Base-by-base conservation (phyloP, 2,797 vertebrate genomes). In the Cynodonichthys magdalenae region DNA sequence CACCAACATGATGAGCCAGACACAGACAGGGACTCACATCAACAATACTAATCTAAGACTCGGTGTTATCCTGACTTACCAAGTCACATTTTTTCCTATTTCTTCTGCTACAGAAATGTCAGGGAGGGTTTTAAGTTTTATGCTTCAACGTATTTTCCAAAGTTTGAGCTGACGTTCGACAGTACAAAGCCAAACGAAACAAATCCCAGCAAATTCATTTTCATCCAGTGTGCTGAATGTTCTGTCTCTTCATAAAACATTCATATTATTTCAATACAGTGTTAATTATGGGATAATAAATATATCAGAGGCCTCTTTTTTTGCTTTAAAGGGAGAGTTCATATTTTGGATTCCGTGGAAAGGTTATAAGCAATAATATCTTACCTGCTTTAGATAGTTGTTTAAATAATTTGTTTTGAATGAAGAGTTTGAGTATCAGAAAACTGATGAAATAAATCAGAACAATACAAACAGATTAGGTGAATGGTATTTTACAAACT, bases 61-160 rank as follows among this genome's bases (percentile, higher is more conserved):
- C 45, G 45, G 72, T 76, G 59, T 79, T 78, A 74, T 59, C 9
- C n/a, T 80, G 70, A 82, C 82, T 80, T 63, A 70, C 61, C n/a
- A 44, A 68, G 69, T 80, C 66, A 80, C 71, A 53, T 66, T 44
- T 64, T n/a, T 63, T 62, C 48, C 28, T 14, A 51, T 31, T 73
- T 80, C 57, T 66, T 52, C 14, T 48, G 36, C 67, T 60, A 53
- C 53, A 8, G 20, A 24, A 59, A 55, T 63, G 64, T 68, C 55
- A 55, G 12, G 69, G 58, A 69, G 46, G 67, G 75, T 70, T 63
- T 18, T 8, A 41, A 45, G 45, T 72, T 79, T 46, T 12, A 5
- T 42, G 28, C 45, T 59, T n/a, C 31, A 54, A 71, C 56, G 58
- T 71, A 68, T 85, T 79, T 82, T 63, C 46, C 46, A 62, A 63